These are phyloP conservation scores for Lontra canadensis DNA, from an alignment of 2,113 vertebrate species.

Conservation along the genomic window DNA sequence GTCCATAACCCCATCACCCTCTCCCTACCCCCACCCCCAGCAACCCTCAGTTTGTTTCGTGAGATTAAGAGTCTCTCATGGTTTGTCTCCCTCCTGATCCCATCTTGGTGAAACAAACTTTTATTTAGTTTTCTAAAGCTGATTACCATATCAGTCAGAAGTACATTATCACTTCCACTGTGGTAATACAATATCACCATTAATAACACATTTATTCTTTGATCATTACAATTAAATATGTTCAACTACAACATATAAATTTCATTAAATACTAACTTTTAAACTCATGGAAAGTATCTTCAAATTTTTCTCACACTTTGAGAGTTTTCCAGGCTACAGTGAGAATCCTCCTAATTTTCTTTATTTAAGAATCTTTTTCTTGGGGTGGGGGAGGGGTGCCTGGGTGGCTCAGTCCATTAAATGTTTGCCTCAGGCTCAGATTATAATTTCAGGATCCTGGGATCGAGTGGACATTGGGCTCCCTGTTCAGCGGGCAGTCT, in stretches of 20 bases:
- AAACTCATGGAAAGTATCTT: neutral
- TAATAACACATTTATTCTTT: conserved; percentile 55
- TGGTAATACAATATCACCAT: neutral
- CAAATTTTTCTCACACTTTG: neutral
- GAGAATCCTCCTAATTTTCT: neutral
- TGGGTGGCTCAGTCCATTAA: neutral
- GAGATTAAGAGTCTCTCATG: too few relatives aligned
- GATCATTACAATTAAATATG: conserved; percentile 6
- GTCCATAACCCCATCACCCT: too few relatives aligned
- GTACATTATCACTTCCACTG: neutral
- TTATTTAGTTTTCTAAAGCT: neutral
- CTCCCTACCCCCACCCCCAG: too few relatives aligned
- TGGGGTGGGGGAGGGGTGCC: neutral
- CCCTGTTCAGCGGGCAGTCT: too few relatives aligned
- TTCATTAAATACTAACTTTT: neutral
- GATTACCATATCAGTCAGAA: neutral
- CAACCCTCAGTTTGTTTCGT: too few relatives aligned
- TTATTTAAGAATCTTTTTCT: neutral
- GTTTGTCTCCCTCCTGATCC: too few relatives aligned
- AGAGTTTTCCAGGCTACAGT: neutral
- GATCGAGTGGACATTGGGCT: neutral
- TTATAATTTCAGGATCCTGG: neutral
- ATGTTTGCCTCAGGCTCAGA: neutral
- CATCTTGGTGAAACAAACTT: too few relatives aligned
- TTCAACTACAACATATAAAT: conserved; percentile 19